Conservation (phyloP, 53 echinoderm and acorn worm species). For the Luidia sarsii region DNA sequence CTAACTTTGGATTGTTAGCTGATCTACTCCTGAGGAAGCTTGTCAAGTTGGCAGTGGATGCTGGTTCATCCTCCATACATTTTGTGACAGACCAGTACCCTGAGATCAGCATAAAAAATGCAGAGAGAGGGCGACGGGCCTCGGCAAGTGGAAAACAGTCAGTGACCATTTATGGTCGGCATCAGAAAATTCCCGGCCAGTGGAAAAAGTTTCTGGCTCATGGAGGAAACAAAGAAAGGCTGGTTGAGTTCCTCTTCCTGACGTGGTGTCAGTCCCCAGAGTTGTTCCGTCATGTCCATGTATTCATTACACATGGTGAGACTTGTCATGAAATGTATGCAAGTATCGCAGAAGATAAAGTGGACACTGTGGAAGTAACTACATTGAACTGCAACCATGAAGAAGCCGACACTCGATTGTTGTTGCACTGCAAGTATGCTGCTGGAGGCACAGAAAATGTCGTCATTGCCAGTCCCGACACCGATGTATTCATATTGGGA, state of each 20-base stretch:
- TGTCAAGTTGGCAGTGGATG: not conserved
- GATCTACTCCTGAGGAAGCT: conserved; percentile 23
- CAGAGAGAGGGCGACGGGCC: conserved; percentile 52
- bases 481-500: conserved; percentile 44
- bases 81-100: conserved; percentile 71
- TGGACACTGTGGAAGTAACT: not conserved
- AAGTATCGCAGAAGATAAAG: not conserved
- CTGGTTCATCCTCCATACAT: conserved; percentile 20
- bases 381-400: conserved; percentile 42
- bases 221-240: conserved; percentile 39
- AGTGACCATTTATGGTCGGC: not conserved
- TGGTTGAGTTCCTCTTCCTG: conserved; percentile 38
- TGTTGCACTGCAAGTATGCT: not conserved
- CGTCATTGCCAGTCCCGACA: conserved; percentile 37
- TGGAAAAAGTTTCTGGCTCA: conserved; percentile 61
- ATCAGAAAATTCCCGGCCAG: conserved; percentile 11
- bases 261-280: conserved; percentile 17
- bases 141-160: not conserved
- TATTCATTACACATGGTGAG: conserved; percentile 33
- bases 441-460: not conserved
- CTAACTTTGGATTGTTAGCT: conserved; percentile 18
- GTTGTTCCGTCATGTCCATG: conserved; percentile 12
- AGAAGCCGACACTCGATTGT: conserved; percentile 36
- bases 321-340: conserved; percentile 28
- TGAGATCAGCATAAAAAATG: conserved; percentile 53